These are phyloP conservation scores for Valencia hispanica DNA, from an alignment of 2,797 vertebrate genomes.

Conservation along the genomic window DNA sequence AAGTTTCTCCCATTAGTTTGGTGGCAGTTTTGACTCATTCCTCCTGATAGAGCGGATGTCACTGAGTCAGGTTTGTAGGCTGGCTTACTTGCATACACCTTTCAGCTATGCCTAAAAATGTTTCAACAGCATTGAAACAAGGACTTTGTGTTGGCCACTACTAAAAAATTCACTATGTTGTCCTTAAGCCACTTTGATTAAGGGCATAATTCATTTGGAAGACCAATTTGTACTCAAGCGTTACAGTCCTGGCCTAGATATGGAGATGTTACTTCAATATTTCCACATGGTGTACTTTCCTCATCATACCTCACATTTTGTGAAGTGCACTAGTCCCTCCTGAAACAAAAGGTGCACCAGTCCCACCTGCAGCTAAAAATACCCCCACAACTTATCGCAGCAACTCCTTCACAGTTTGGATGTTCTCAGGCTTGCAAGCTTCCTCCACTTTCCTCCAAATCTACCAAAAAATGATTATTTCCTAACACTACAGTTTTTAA, in stretches of 20 bases:
- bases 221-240: background rate
- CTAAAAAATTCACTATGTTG: background rate
- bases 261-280: background rate
- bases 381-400: background rate
- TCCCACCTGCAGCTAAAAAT: background rate
- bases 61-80: background rate
- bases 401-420: background rate
- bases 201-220: background rate
- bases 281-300: too few relatives aligned
- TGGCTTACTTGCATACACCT: background rate
- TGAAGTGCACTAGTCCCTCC: background rate
- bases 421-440: background rate
- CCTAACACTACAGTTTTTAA: background rate
- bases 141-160: background rate
- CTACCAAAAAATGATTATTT: background rate
- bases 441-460: background rate
- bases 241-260: background rate
- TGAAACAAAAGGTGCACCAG: background rate
- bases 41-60: background rate
- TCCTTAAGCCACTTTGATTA: background rate
- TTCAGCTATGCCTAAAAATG: background rate
- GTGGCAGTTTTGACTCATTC: background rate
- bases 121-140: background rate
- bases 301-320: background rate
- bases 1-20: background rate